These are phyloP conservation scores for Linnaemya tessellans DNA, from an alignment of 2,888 invertebrate species.

Conservation along the genomic window DNA sequence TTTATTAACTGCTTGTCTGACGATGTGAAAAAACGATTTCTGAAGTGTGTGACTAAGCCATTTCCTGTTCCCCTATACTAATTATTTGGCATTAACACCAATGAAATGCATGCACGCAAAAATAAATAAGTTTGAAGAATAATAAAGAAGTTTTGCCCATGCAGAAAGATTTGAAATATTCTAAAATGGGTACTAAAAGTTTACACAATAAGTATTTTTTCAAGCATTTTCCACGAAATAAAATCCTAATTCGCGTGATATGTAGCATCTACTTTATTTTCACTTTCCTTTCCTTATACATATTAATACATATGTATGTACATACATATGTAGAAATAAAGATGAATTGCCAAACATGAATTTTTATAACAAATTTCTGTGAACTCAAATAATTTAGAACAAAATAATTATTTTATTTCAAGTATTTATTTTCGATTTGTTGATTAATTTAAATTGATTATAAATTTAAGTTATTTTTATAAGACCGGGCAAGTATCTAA, in stretches of 20 bases:
- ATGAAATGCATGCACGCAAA: no score
- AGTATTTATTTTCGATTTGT: neutral
- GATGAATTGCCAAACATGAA: neutral
- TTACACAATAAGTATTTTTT: no score
- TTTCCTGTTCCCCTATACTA: no score
- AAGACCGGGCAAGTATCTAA: neutral
- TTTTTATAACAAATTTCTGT: neutral
- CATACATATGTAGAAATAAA: neutral
- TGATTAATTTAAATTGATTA: neutral
- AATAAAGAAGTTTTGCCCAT: no score
- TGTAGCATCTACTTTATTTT: neutral
- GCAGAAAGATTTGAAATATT: no score
- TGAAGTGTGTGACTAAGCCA: no score
- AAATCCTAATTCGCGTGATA: neutral
- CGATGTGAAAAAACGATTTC: no score
- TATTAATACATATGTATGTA: neutral
- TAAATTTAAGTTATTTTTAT: neutral
- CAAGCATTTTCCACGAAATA: no score
- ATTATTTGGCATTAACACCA: no score
- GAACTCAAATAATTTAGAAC: neutral
- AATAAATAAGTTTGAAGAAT: no score
- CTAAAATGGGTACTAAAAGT: no score
- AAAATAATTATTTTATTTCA: neutral
- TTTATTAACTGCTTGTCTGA: no score
- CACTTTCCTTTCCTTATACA: neutral